Evolutionary conservation across 2,797 vertebrate species (phyloP), one percentile per base, ranked within the genome.

Genomic region (Anguilla obscura): DNA sequence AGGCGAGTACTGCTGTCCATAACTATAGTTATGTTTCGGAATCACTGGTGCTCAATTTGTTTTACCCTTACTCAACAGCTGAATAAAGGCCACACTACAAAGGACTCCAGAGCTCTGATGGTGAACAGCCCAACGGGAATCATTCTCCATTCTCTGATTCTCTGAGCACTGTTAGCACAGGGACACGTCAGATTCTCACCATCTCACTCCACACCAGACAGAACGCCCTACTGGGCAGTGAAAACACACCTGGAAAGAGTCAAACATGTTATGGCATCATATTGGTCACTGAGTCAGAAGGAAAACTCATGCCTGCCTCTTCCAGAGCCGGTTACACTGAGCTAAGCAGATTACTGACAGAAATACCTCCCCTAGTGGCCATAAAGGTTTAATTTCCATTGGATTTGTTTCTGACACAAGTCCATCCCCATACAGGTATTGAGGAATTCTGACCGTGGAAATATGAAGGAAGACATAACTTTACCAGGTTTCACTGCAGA

Each of bases 311-410:
- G 12, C n/a, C 24, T 69, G 63, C 12, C 24, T 69, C 71, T 74
- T 30, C 71, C 27, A 74, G 33, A 74, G 71, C 71, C 12, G 16
- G 33, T 33, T 16, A 74, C 71, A 74, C 8, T 36, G 33, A 27
- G 10, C 9, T 66, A 36, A 74, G 27, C 9, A 12, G 71, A 74
- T 74, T 33, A 74, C 8, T 74, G 71, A 33, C 27, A 74, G 30
- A 74, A 74, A 74, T 9, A 74, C 71, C 88, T 91, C 89, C 91
- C 85, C 92, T 87, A 86, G 89, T 93, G 92, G 89, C 91, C 93
- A 92, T 94, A 52, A 76, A 76, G 27, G 89, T 88, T 86, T 90
- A 87, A 95, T 95, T 95, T 93, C 93, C 18, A 63, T 60, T 93
- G 90, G 40, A 16, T 69, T 52, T 89, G 88, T 87, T 83, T 91